Evolutionary conservation across 2,797 vertebrate species (phyloP), one percentile per base, ranked within the genome.

Genomic region (Zalophus californianus): DNA sequence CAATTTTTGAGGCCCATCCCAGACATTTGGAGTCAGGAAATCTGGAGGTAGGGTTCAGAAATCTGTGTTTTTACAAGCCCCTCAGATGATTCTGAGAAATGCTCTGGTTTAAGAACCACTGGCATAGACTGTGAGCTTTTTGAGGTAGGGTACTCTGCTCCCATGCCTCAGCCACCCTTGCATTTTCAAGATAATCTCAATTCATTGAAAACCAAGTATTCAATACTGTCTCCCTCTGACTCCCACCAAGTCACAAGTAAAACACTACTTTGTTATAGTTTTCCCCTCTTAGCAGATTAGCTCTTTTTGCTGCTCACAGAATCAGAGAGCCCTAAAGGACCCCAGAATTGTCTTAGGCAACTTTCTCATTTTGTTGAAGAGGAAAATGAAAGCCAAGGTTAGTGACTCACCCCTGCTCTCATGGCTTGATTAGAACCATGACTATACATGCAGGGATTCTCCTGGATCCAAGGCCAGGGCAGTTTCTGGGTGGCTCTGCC

Each of bases 311-410:
- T 73, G 13, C 20, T 68, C 16, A 44, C 48, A 21, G 32, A 84
- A 52, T n/a, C 50, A 20, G 12, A 73, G 11, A 60, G n/a, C 35
- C 72, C 15, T n/a, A 54, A 77, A 14, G 13, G 1, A 78, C 8
- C 12, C 83, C 8, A 56, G 21, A 75, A 80, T 79, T 35, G 32
- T 87, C 29, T 32, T 10, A 54, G 15, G 3, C 21, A 93, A 25
- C 25, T 11, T 8, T 84, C 18, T 93, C 14, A 20, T 89, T 91
- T 96, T 90, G 44, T 80, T 56, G 75, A 85, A 72, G 35, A 94
- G 25, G 8, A 90, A 78, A 32, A 20, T 72, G 11, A 89, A 84
- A 82, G 7, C 32, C 48, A 70, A 41, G 38, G 68, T 82, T 13
- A 32, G 4, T 50, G 78, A 77, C 7, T 15, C 38, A 1, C 18